Base-by-base conservation (phyloP, 2,113 vertebrate genomes). In the Pao palembangensis region DNA sequence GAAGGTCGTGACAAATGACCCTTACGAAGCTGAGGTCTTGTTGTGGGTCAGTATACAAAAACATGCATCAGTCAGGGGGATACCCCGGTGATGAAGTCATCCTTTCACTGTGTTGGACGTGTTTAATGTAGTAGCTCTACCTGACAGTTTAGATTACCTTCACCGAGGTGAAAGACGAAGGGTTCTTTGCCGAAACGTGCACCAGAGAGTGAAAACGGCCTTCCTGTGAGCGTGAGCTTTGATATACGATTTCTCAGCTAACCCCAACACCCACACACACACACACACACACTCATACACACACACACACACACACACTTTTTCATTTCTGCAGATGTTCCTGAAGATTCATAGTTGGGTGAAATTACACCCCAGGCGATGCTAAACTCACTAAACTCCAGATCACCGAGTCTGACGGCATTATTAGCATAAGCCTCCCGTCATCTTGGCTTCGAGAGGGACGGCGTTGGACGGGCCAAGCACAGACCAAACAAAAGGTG, bases 1-100 rank as follows among this genome's bases (percentile, higher is more conserved):
- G 47, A 60, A 72, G 70, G 66, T 67, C 67, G 61, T 15, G 41
- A 60, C 23, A 2, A 59, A 55, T 60, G 60, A 73, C 61, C 76
- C 38, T 44, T 18, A 1, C 41, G 14, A 47, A 42, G 51, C 34
- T 47, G 23, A 17, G 25, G 23, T 12, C 42, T n/a, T 61, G 48
- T 58, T 61, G 44, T 73, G 75, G 68, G 73, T 69, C 71, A 78
- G 3, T 49, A 47, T 68, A 44, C 52, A 48, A 54, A 69, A 84
- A 75, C 72, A 82, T 48, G 38, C 13, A 14, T 70, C 56, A 69
- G 20, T 79, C 54, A 3, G 20, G 49, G 34, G 55, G 43, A 58
- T 14, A n/a, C 18, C 6, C 10, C 4, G n/a, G 34, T 16, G 31
- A 57, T 78, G 71, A 78, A 65, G 70, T 82, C 69, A 80, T 60